Conservation (phyloP, 2,113 vertebrate species). For the Colossoma macropomum region DNA sequence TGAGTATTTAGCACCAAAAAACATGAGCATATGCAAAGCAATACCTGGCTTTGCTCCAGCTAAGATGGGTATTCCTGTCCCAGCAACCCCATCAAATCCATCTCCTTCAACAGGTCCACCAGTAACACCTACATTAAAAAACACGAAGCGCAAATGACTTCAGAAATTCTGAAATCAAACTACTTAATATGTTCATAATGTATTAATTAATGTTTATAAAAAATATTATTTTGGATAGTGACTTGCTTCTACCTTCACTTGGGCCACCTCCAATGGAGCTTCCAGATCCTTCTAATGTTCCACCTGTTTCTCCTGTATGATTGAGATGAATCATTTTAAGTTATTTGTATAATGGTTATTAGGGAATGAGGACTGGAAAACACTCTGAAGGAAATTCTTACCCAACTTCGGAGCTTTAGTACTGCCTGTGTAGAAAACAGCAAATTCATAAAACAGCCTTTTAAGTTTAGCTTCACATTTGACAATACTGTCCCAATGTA, state of each 20-base stretch:
- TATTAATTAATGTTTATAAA: conserved; percentile 55
- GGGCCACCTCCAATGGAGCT: conserved; percentile 63
- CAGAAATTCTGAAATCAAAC: neutral
- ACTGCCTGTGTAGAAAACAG: conserved; percentile 36
- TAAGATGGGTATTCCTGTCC: conserved; percentile 75
- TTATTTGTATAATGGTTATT: neutral
- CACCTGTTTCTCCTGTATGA: conserved; percentile 57
- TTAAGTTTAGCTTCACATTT: neutral
- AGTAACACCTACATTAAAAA: conserved; percentile 62
- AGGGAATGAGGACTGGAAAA: neutral
- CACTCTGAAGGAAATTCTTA: conserved; percentile 9
- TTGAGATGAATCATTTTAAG: conserved; percentile 21
- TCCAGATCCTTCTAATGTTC: conserved; percentile 76
- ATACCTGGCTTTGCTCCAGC: conserved; percentile 72
- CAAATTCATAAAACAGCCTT: neutral
- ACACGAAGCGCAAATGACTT: neutral
- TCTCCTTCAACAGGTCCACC: conserved; percentile 57
- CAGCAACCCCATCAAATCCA: conserved; percentile 55
- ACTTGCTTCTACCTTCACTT: conserved; percentile 40
- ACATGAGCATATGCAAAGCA: neutral
- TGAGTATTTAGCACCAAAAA: neutral
- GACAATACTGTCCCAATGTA: too few species aligned
- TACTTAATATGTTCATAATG: neutral
- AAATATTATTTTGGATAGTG: neutral
- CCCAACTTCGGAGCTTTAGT: conserved; percentile 50